A percentile compares a stretch with the other conserved stretches of the same genome.
Conservation (phyloP, 2,888 invertebrate genomes). For the Saturnia pavonia region DNA sequence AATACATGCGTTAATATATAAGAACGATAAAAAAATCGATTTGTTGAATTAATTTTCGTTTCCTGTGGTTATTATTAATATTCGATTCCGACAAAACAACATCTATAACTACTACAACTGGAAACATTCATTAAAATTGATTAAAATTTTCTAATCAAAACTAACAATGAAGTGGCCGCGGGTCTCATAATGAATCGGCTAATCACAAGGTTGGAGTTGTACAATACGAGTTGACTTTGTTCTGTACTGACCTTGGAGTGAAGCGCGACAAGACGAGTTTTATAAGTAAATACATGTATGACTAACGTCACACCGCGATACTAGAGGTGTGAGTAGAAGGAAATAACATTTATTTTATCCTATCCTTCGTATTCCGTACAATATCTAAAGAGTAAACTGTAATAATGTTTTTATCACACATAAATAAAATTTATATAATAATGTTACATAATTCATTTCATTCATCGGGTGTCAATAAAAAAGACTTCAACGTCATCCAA, state of each 20-base stretch:
- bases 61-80: neutral
- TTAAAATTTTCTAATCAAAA: conserved; percentile 23
- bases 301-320: neutral
- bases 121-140: neutral
- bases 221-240: conserved; percentile 25
- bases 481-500: conserved; percentile 57
- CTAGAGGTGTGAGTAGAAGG: neutral
- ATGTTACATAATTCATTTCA: no score
- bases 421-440: no score
- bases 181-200: conserved; percentile 10
- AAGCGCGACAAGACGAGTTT: conserved; percentile 16
- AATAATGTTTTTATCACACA: no score
- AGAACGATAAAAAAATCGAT: no score
- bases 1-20: no score
- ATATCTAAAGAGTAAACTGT: no score
- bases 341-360: neutral
- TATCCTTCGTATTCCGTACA: no score
- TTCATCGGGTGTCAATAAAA: conserved; percentile 21
- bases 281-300: neutral
- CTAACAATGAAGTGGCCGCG: conserved; percentile 6
- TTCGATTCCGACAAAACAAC: neutral
- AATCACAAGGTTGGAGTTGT: conserved; percentile 24
- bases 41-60: neutral
- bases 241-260: conserved; percentile 28
- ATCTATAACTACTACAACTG: neutral